Base-by-base conservation (phyloP, 2,797 vertebrate genomes). In the Notolepis coatsorum region DNA sequence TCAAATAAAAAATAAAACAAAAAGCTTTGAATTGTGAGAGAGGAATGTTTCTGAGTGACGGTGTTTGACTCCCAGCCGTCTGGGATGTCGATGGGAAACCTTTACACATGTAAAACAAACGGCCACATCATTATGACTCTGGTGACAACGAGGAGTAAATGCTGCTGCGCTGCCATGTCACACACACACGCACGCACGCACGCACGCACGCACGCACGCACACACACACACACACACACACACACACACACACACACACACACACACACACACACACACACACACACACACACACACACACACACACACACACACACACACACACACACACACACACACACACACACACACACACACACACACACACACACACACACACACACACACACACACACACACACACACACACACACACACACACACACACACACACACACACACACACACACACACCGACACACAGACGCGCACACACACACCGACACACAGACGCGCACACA, bases 251-350 rank as follows among this genome's bases (percentile, higher is more conserved):
- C n/a, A n/a, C n/a, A n/a, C n/a, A n/a, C n/a, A n/a, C n/a, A n/a
- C n/a, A n/a, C n/a, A n/a, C n/a, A n/a, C n/a, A 33, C 33, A 5
- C 33, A 1, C 10, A 5, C 12, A 12, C 35, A 18, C 10, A 12
- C 28, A 17, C 30, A 21, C 41, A 43, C 7, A 30, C 46, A 48
- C 25, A 49, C 46, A 49, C 46, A 30, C 25, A 49, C n/a, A 28
- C 7, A 28, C 45, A 25, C 24, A 12, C 45, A 25, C 21, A 5
- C 45, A 9, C 6, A 8, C 24, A 10, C 24, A 5, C 21, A n/a
- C n/a, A n/a, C n/a, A n/a, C n/a, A n/a, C n/a, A n/a, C n/a, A n/a
- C n/a, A 7, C 38, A 4, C 43, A 39, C 1, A 20, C 47, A 13
- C 17, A 35, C 30, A 2, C 30, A 33, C n/a, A 33, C 33, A 5